These are phyloP conservation scores for Phoeniculus purpureus DNA, from an alignment of 2,797 vertebrate species.

Conservation along the genomic window DNA sequence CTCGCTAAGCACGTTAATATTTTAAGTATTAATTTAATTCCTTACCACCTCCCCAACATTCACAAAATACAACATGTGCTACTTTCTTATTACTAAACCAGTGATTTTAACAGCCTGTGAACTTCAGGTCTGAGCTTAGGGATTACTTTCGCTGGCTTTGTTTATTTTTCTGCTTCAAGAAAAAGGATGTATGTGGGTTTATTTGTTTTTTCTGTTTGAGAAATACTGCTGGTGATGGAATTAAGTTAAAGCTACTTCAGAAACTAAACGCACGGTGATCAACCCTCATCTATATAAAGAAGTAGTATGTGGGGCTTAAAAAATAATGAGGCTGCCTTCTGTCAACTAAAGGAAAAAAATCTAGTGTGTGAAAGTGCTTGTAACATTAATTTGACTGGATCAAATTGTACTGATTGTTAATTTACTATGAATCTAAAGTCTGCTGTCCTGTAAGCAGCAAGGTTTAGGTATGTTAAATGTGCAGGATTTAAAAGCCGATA, in stretches of 20 bases:
- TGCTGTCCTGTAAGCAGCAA: neutral
- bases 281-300: neutral
- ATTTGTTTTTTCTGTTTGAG: neutral
- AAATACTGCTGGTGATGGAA: neutral
- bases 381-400: neutral
- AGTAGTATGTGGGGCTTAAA: neutral
- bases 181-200: neutral
- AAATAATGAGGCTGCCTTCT: neutral
- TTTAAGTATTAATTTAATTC: neutral
- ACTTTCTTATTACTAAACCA: neutral
- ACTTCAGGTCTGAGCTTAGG: neutral
- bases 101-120: neutral
- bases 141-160: neutral
- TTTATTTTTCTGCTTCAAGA: neutral
- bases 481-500: neutral
- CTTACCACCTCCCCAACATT: neutral
- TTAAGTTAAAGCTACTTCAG: neutral
- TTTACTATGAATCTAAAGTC: conserved; percentile 18
- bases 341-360: neutral
- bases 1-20: neutral
- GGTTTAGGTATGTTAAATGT: neutral
- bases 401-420: neutral
- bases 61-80: neutral
- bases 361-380: neutral
- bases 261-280: neutral